phyloP scores from a whole-genome alignment of 2,113 vertebrate genomes.

The Castor canadensis region DNA sequence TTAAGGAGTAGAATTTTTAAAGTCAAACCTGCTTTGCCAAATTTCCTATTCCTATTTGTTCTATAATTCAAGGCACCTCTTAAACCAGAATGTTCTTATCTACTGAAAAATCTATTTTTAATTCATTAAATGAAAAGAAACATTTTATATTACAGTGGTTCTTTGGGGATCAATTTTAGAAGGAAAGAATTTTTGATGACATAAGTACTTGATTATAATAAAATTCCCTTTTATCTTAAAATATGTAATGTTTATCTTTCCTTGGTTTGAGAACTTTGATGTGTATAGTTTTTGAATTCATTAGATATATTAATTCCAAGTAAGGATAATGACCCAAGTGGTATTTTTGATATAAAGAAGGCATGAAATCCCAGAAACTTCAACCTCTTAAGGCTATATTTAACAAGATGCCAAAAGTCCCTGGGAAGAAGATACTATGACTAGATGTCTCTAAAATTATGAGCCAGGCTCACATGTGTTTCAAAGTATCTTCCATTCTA shows the following conservation, averaged over 20 bases:
- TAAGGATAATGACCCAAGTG: background rate
- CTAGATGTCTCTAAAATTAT: background rate
- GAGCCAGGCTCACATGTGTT: background rate
- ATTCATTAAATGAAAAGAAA: constrained; percentile 1
- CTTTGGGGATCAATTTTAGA: background rate
- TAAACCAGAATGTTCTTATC: background rate
- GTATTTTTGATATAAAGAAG: background rate
- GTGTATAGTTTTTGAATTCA: background rate
- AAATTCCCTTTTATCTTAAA: background rate
- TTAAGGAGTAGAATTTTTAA: background rate
- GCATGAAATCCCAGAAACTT: background rate
- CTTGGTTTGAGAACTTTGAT: background rate
- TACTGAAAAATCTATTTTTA: background rate
- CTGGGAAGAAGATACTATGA: background rate
- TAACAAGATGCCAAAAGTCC: background rate
- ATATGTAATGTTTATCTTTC: background rate
- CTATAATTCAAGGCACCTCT: background rate
- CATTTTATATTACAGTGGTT: background rate
- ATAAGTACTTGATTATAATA: background rate
- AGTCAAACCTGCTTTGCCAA: background rate
- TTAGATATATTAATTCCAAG: background rate
- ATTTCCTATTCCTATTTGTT: background rate
- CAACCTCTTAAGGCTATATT: background rate
- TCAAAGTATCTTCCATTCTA: background rate
- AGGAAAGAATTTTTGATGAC: background rate